A percentile compares a stretch with the other conserved stretches of the same genome.
Conservation (phyloP, 2,888 invertebrate genomes). For the Sicus ferrugineus region DNA sequence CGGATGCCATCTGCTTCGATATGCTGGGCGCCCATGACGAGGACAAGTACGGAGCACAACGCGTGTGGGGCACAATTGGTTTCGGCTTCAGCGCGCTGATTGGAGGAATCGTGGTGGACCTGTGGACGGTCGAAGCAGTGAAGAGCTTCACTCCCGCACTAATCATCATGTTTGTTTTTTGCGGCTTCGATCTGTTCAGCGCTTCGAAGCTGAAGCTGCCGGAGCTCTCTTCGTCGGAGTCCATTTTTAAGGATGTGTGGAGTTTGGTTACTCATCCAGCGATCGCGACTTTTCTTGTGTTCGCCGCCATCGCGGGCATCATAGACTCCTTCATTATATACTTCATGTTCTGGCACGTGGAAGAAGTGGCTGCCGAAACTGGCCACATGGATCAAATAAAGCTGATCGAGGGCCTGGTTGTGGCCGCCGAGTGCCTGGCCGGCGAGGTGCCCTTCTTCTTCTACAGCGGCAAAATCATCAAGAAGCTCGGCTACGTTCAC, state of each 20-base stretch:
- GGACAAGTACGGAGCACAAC: conserved; percentile 77
- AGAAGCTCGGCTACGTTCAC: conserved; percentile 78
- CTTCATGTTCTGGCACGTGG: conserved; percentile 84
- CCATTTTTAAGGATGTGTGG: conserved; percentile 73
- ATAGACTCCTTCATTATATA: conserved; percentile 83
- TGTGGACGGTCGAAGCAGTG: conserved; percentile 68
- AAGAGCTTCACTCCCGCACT: conserved; percentile 79
- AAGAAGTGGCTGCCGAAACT: conserved; percentile 75
- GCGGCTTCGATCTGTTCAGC: conserved; percentile 72
- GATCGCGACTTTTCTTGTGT: conserved; percentile 75
- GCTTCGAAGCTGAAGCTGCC: conserved; percentile 73
- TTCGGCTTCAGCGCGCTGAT: conserved; percentile 78
- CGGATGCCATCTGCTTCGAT: conserved; percentile 91
- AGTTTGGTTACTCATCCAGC: conserved; percentile 71
- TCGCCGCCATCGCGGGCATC: conserved; percentile 79
- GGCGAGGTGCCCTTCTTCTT: conserved; percentile 83
- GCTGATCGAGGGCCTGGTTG: conserved; percentile 79
- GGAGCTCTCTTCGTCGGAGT: conserved; percentile 72
- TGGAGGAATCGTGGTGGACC: conserved; percentile 75
- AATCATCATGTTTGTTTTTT: conserved; percentile 71
- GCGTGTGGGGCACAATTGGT: conserved; percentile 85
- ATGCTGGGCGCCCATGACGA: conserved; percentile 77
- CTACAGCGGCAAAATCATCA: conserved; percentile 77
- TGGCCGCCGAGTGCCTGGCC: conserved; percentile 80
- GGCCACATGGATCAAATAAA: conserved; percentile 74